Percentiles rank a stretch among this genome's conserved stretches.
Conservation (phyloP, 2,797 vertebrate species). For the Myotis planiceps region DNA sequence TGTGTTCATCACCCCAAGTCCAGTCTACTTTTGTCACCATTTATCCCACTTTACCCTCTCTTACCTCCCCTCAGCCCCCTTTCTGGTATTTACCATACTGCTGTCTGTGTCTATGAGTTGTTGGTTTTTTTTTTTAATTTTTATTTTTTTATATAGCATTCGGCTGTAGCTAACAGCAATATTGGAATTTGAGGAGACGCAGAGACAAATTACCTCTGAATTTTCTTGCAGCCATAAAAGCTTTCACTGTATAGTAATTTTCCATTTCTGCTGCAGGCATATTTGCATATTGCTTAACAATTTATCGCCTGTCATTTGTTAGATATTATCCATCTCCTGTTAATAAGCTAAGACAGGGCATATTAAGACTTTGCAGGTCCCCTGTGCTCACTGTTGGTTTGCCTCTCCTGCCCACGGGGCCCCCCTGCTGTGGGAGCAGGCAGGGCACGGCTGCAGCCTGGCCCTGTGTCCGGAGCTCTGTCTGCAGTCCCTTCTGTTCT, state of each 20-base stretch:
- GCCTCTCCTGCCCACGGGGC: background rate
- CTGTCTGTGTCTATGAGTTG: background rate
- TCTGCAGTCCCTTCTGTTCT: background rate
- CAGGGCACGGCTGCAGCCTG: background rate
- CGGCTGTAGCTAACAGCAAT: conserved; percentile 72
- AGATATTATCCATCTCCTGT: conserved; percentile 84
- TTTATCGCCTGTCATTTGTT: conserved; percentile 83
- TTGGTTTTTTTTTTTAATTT: background rate
- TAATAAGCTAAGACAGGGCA: conserved; percentile 79
- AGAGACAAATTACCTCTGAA: conserved; percentile 86
- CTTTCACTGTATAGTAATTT: conserved; percentile 87
- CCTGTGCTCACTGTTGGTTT: background rate
- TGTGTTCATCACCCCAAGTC: background rate
- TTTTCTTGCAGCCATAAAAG: conserved; percentile 85
- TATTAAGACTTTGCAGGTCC: conserved; percentile 65
- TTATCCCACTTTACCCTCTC: background rate
- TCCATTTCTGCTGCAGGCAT: conserved; percentile 84
- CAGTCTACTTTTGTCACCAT: background rate
- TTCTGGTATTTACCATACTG: background rate
- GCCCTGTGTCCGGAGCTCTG: background rate
- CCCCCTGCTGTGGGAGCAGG: background rate
- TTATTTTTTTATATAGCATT: conserved; percentile 61
- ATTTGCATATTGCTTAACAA: conserved; percentile 86
- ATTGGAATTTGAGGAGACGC: conserved; percentile 78
- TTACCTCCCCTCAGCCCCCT: background rate